Percentiles rank a stretch among this genome's conserved stretches.
Conservation (phyloP, 2,888 invertebrate genomes). For the Dendrolimus pini region DNA sequence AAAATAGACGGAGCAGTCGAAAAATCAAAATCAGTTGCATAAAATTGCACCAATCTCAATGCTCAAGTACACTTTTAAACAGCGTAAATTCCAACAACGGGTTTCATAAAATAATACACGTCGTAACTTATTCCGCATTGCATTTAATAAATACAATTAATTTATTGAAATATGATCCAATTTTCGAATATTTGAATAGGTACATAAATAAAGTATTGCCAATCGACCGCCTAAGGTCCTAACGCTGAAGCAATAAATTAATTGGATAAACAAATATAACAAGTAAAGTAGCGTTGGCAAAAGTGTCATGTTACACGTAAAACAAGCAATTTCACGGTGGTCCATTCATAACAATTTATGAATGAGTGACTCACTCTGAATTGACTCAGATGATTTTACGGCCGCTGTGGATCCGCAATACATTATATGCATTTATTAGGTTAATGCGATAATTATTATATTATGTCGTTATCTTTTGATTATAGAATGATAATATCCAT, state of each 20-base stretch:
- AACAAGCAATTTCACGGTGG: conserved; percentile 17
- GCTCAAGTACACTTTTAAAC: too few relatives aligned
- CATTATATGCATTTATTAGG: background rate
- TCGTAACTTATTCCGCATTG: background rate
- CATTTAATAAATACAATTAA: background rate
- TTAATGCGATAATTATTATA: background rate
- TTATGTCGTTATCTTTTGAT: too few relatives aligned
- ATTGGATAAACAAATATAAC: background rate
- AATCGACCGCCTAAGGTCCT: background rate
- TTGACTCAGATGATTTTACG: conserved; percentile 31
- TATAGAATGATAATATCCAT: too few relatives aligned
- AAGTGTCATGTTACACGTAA: conserved; percentile 16
- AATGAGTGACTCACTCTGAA: conserved; percentile 35
- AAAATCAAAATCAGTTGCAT: too few relatives aligned
- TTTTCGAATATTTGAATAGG: background rate
- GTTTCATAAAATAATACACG: too few relatives aligned
- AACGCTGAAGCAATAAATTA: background rate
- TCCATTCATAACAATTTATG: conserved; percentile 30
- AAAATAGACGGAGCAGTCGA: too few relatives aligned
- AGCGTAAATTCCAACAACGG: too few relatives aligned
- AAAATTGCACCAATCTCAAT: too few relatives aligned
- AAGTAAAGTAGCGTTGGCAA: conserved; percentile 9
- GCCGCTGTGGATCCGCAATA: conserved; percentile 14
- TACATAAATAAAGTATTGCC: background rate
- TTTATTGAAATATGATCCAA: background rate